Evolutionary conservation across 1,140 invertebrate genomes (phyloP).

Genomic region (Bombus picipes): DNA sequence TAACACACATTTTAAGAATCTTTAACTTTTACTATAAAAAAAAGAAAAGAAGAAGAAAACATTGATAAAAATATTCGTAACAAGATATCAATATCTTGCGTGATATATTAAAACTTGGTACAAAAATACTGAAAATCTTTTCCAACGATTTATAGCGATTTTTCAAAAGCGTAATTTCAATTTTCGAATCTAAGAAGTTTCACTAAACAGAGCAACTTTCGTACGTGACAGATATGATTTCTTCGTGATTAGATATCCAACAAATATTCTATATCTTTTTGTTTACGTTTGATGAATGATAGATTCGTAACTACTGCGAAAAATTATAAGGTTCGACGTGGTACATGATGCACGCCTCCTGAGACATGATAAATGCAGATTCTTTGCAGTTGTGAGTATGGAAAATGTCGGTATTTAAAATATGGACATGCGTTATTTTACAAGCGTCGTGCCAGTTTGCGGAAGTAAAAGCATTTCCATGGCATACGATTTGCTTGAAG

Average conservation of each 20-base stretch:
- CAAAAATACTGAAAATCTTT: no score
- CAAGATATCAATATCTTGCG: no score
- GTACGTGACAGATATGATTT: no score
- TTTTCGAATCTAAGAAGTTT: no score
- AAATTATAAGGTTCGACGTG: background rate
- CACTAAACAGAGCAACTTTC: background rate
- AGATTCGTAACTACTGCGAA: background rate
- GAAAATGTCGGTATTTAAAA: slow-evolving; percentile 7
- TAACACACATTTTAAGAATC: no score
- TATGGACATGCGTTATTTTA: slow-evolving; percentile 2
- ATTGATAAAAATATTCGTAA: no score
- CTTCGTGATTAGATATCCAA: background rate
- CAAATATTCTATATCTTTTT: background rate
- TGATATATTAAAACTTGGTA: no score
- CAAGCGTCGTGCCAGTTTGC: slow-evolving; percentile 39
- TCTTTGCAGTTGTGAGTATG: background rate
- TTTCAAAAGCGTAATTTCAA: no score
- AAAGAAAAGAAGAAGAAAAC: no score
- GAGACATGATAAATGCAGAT: background rate
- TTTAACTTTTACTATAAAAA: no score
- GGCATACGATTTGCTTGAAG: slow-evolving; percentile 54
- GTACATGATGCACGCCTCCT: background rate
- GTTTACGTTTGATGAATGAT: background rate
- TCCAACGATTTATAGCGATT: no score
- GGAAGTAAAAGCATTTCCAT: slow-evolving; percentile 56